phyloP scores from a whole-genome alignment of 2,888 invertebrate genomes.

The Mimumesa dahlbomi region DNA sequence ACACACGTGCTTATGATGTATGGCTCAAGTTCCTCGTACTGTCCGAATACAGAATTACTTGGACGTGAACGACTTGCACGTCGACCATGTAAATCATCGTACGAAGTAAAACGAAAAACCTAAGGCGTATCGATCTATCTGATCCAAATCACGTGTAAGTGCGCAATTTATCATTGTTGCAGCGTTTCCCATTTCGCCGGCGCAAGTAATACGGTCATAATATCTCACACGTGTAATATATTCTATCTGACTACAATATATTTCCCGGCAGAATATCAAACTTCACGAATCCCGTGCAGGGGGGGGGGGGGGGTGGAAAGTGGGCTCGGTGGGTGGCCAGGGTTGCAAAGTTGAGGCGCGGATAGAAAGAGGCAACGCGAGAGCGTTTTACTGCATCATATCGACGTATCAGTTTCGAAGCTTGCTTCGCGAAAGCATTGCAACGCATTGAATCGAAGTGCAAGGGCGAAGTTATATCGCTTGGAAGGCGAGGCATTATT shows the following conservation, averaged over 20 bases:
- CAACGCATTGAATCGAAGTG: neutral
- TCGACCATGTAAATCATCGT: conserved; percentile 40
- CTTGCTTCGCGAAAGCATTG: conserved; percentile 5
- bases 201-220: conserved; percentile 57
- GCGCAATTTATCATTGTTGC: conserved; percentile 56
- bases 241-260: conserved; percentile 53
- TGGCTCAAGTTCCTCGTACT: conserved; percentile 28
- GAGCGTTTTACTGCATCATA: conserved; percentile 38
- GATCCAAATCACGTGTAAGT: conserved; percentile 54
- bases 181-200: conserved; percentile 50
- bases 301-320: neutral
- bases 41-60: conserved; percentile 41
- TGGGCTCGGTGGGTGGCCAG: neutral
- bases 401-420: conserved; percentile 56
- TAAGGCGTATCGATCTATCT: conserved; percentile 38
- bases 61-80: conserved; percentile 15
- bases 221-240: conserved; percentile 60
- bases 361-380: conserved; percentile 15
- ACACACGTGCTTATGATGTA: neutral
- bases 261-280: conserved; percentile 58
- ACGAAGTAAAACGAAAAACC: conserved; percentile 28
- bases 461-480: conserved; percentile 26
- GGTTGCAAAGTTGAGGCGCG: conserved; percentile 28
- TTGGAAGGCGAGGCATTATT: conserved; percentile 6
- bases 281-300: conserved; percentile 34